Evolutionary conservation across 2,797 vertebrate species (phyloP).

Genomic region (Xenops minutus): DNA sequence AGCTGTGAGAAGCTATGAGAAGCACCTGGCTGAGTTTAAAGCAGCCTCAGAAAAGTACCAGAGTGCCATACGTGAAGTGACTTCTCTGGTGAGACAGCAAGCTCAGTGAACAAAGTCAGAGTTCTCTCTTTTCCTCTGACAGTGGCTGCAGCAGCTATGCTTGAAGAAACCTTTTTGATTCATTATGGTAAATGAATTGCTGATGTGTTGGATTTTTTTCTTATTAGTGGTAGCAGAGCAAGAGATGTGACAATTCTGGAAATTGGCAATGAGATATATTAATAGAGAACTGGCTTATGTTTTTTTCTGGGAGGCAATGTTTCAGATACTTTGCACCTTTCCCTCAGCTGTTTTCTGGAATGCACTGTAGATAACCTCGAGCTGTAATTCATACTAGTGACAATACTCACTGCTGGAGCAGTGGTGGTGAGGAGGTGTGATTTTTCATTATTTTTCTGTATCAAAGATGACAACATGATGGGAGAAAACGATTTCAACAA

Average conservation of each 20-base stretch:
- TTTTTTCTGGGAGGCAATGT: background rate
- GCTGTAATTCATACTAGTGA: background rate
- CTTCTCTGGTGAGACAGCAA: slow-evolving; percentile 63
- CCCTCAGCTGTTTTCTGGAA: background rate
- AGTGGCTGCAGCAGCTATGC: background rate
- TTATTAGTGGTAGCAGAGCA: background rate
- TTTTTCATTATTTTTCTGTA: background rate
- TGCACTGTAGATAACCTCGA: background rate
- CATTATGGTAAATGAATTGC: background rate
- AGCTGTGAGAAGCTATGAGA: slow-evolving; percentile 75
- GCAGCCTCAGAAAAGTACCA: slow-evolving; percentile 75
- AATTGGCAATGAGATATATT: background rate
- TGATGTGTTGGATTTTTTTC: background rate
- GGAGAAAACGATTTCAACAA: background rate
- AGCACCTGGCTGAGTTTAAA: slow-evolving; percentile 75
- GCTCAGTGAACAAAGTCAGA: slow-evolving; percentile 21
- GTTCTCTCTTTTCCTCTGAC: background rate
- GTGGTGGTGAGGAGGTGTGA: background rate
- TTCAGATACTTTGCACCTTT: background rate
- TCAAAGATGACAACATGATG: background rate
- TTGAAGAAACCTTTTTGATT: background rate
- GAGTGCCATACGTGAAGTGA: slow-evolving; percentile 66
- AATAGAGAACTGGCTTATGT: background rate
- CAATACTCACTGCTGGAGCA: background rate
- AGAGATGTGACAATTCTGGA: background rate